Base-by-base conservation (phyloP, 1,140 invertebrate species). In the Lasioglossum albipes region DNA sequence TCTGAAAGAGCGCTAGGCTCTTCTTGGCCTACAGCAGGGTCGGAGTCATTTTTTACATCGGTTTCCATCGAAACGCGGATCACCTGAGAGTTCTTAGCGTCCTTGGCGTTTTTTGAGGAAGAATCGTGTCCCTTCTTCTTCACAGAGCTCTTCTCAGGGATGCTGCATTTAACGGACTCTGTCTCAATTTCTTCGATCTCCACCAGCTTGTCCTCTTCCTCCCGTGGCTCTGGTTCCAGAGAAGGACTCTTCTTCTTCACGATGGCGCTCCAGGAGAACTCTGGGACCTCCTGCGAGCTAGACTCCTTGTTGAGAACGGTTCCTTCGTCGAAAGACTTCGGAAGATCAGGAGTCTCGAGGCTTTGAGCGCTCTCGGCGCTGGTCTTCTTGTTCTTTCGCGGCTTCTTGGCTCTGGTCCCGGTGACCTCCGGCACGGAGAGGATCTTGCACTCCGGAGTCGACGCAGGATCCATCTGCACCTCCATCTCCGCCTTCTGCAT, bases 231-330 rank as follows among this genome's bases (percentile, higher is more conserved):
- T 0, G n/a, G 10, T 3, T 78, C 61, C 2, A 27, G 6, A 2
- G 45, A 64, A 10, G 31, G 80, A 22, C 62, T 77, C 72, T 87
- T 65, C 67, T 87, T 81, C 78, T 87, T 88, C 0, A 91, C 85
- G 0, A 92, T 59, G 0, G 89, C 86, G 20, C 89, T 91, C 91
- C 91, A 92, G 0, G 87, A 89, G 65, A 79, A 59, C 41, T 88
- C 88, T 0, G 59, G 0, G 2, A 16, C 22, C 9, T 74, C 64
- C 10, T 75, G 59, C 3, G 16, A 31, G 18, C 16, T 54, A n/a
- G n/a, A 13, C 0, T 68, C 71, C 7, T 31, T 76, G 31, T 59
- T 22, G 18, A 65, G 27, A 80, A 49, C 45, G 10, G 13, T 3
- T 0, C 45, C 45, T 10, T 87, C 79, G 73, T 82, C 73, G 0